Evolutionary conservation across 1,140 invertebrate genomes (phyloP), one percentile per base, ranked within the genome.

Genomic region (Dolichoris vasculosae): DNA sequence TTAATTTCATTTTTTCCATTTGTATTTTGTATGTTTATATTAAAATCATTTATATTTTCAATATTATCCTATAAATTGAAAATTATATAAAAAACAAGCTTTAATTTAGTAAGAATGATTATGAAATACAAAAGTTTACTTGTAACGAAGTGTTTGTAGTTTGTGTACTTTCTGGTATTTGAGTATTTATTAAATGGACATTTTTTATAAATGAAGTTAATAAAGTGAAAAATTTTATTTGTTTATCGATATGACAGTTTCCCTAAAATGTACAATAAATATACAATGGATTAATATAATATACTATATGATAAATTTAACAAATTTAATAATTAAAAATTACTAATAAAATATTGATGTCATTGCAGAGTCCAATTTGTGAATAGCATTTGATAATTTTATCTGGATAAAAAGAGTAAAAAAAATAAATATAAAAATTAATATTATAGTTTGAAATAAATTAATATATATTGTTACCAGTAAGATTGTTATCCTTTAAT

Each of bases 321-420:
- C 55, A 81, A 79, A 73, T n/a, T 30, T 75, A 40, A 32, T 32
- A 48, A 83, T 26, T 23, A 71, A 40, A 32, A 48, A 35, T 48
- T 69, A 89, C 89, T 81, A 88, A 67, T 35, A 89, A 77, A 55
- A 87, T 76, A 63, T 88, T 83, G 46, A 86, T 63, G 32, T 87
- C 80, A 51, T 64, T 86, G 71, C 86, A 88, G 67, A 89, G 76
- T 43, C 89, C 88, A 26, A 89, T 85, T 35, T 87, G 75, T 43
- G 82, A 67, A 51, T 87, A 89, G 73, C 85, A 89, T 80, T 87
- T 86, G 0, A 86, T n/a, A 26, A 89, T 30, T 64, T 86, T 87
- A 13, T 79, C 88, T 87, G 32, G n/a, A 87, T 86, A 20, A 84
- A 63, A 80, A 75, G 23, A 69, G 43, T 69, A 78, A 82, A 23